Evolutionary conservation across 37 sponge, comb jelly and placozoan species (phyloP).

Genomic region (Beroe ovata): DNA sequence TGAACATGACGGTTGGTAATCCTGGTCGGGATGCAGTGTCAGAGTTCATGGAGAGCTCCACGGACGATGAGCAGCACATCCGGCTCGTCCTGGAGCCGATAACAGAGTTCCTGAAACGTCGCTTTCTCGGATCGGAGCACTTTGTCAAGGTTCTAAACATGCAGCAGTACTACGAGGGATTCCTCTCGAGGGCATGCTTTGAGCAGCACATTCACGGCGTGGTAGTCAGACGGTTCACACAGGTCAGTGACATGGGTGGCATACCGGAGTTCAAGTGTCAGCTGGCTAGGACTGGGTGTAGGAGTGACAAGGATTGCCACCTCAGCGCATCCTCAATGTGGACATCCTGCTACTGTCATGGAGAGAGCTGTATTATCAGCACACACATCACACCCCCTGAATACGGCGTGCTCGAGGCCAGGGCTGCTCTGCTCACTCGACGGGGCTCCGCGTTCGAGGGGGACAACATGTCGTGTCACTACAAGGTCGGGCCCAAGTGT

Average conservation of each 20-base stretch:
- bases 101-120: conserved; percentile 20
- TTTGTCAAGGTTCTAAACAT: conserved; percentile 66
- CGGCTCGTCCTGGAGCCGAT: conserved; percentile 46
- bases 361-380: conserved; percentile 62
- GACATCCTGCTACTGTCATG: conserved; percentile 58
- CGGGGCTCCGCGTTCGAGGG: conserved; percentile 38
- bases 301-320: conserved; percentile 67
- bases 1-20: conserved; percentile 6
- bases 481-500: conserved; percentile 19
- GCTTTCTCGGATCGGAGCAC: conserved; percentile 61
- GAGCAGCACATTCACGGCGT: conserved; percentile 3
- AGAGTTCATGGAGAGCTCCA: conserved; percentile 40
- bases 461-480: conserved; percentile 57
- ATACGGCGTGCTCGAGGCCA: background rate
- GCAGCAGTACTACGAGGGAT: conserved; percentile 67
- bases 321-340: conserved; percentile 7
- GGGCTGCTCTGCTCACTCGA: background rate
- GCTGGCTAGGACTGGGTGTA: conserved; percentile 62
- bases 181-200: conserved; percentile 37
- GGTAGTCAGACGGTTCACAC: background rate
- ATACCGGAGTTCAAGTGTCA: conserved; percentile 63
- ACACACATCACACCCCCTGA: background rate
- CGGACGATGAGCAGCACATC: conserved; percentile 35
- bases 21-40: background rate
- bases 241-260: background rate